phyloP scores from a whole-genome alignment of 1,140 invertebrate species.

The Drosophila sp. region DNA sequence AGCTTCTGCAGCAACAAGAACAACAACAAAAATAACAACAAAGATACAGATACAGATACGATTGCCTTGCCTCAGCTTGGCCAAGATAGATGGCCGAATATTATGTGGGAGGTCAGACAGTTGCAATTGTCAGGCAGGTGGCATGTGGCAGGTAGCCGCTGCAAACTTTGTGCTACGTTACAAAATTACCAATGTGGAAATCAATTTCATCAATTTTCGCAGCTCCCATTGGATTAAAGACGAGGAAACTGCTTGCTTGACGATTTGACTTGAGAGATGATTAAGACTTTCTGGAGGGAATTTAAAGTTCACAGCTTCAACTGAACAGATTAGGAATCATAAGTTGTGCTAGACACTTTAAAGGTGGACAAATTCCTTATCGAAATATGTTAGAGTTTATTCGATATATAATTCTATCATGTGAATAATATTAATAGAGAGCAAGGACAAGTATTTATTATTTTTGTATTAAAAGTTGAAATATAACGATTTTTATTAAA shows the following conservation, averaged over 20 bases:
- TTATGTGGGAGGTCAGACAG: constrained; percentile 68
- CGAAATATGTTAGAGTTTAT: too few relatives aligned
- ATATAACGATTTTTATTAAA: too few relatives aligned
- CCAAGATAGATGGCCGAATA: constrained; percentile 75
- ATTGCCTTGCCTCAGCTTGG: constrained; percentile 37
- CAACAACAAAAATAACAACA: constrained; percentile 9
- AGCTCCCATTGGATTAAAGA: constrained; percentile 19
- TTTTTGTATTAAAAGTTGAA: too few relatives aligned
- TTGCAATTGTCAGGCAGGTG: constrained; percentile 51
- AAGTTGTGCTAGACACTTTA: neutral
- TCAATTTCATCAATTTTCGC: constrained; percentile 76
- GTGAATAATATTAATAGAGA: too few relatives aligned
- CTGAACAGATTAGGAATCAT: neutral
- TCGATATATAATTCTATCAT: too few relatives aligned
- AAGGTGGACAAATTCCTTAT: too few relatives aligned
- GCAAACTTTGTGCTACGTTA: constrained; percentile 39
- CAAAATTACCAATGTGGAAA: constrained; percentile 78
- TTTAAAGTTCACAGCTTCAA: neutral
- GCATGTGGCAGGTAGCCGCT: constrained; percentile 58
- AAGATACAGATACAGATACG: constrained; percentile 54
- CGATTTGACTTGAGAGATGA: neutral
- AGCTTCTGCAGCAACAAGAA: neutral
- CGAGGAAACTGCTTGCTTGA: neutral
- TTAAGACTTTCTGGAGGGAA: neutral
- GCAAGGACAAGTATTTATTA: too few relatives aligned